Evolutionary conservation across 2,113 vertebrate genomes (phyloP).

Genomic region (Passer montanus): DNA sequence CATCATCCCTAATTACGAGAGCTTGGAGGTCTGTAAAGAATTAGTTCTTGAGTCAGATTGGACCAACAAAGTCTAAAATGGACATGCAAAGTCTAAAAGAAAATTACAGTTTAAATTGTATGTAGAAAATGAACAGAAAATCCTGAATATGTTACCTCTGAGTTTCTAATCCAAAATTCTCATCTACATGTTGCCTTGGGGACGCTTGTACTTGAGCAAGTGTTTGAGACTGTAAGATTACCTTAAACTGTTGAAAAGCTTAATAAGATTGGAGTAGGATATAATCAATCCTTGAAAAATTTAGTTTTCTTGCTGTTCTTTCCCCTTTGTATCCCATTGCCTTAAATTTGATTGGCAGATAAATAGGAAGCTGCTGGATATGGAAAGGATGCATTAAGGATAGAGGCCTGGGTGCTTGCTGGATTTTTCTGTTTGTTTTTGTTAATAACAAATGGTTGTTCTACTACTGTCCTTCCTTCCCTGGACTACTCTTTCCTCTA

Average conservation of each 20-base stretch:
- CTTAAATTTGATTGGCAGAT: background rate
- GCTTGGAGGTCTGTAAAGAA: background rate
- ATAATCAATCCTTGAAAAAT: background rate
- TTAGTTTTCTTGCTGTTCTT: background rate
- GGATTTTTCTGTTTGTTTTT: background rate
- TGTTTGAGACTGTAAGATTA: background rate
- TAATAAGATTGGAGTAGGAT: background rate
- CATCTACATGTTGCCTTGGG: background rate
- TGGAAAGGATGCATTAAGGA: background rate
- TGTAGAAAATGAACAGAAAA: background rate
- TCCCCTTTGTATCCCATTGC: background rate
- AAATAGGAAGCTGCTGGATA: background rate
- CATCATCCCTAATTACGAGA: background rate
- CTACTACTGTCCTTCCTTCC: background rate
- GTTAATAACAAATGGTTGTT: background rate
- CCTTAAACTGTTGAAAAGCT: background rate
- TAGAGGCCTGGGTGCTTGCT: background rate
- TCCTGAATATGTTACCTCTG: background rate
- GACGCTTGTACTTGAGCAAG: background rate
- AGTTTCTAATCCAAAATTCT: background rate
- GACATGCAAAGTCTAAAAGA: background rate
- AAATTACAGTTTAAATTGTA: background rate
- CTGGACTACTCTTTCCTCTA: background rate
- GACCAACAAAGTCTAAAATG: background rate
- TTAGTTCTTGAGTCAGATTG: background rate